These are phyloP conservation scores for Macrobrachium rosenbergii DNA, from an alignment of 1,140 invertebrate genomes.

Conservation along the genomic window DNA sequence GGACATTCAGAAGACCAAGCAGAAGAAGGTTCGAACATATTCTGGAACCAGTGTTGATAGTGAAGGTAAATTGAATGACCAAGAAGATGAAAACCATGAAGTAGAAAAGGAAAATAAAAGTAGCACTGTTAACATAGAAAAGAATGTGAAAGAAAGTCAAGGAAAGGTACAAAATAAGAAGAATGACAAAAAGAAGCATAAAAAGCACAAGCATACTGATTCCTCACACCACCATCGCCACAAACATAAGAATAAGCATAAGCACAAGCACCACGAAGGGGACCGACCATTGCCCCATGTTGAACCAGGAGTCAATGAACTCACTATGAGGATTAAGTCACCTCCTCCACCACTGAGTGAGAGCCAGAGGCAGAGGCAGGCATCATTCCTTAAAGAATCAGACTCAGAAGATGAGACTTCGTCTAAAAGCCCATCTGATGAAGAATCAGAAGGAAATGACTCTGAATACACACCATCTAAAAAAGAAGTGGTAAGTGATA, in stretches of 20 bases:
- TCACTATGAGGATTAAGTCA: constrained; percentile 60
- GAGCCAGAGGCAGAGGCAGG: constrained; percentile 28
- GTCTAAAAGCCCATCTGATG: constrained; percentile 30
- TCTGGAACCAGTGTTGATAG: constrained; percentile 29
- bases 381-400: constrained; percentile 10
- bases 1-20: constrained; percentile 7
- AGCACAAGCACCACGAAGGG: constrained; percentile 61
- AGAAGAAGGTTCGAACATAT: constrained; percentile 41
- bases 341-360: constrained; percentile 43
- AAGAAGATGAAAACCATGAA: constrained; percentile 59
- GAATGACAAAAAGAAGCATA: constrained; percentile 72
- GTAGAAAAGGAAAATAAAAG: constrained; percentile 66
- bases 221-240: constrained; percentile 73
- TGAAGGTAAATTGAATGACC: constrained; percentile 7
- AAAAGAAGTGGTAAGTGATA: constrained; percentile 33
- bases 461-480: constrained; percentile 36
- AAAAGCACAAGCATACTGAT: constrained; percentile 77
- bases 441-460: constrained; percentile 46
- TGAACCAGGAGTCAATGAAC: constrained; percentile 61
- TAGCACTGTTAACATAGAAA: constrained; percentile 43
- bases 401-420: constrained; percentile 31
- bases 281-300: constrained; percentile 48
- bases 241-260: constrained; percentile 77
- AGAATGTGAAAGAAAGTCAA: constrained; percentile 78
- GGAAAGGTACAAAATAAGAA: constrained; percentile 52